These are phyloP conservation scores for Syncerus caffer DNA, from an alignment of 2,797 vertebrate genomes.

Conservation along the genomic window DNA sequence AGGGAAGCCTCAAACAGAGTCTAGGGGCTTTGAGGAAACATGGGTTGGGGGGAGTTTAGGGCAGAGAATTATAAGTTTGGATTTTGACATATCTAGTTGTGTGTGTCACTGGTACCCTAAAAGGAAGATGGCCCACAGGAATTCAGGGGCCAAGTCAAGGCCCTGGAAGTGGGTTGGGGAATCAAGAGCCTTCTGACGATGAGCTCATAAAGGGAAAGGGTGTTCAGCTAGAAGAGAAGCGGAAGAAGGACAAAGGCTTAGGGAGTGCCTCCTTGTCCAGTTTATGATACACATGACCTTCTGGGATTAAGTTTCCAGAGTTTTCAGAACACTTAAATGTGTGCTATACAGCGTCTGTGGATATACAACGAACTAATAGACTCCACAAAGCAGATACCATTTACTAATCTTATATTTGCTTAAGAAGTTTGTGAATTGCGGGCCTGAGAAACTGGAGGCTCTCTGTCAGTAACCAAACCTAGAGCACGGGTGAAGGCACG, in stretches of 20 bases:
- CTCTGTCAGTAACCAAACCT: background rate
- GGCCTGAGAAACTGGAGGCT: background rate
- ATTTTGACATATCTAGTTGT: background rate
- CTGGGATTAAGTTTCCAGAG: background rate
- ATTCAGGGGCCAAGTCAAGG: background rate
- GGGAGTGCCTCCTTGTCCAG: background rate
- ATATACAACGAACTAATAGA: background rate
- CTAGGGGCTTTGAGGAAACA: background rate
- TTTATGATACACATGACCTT: background rate
- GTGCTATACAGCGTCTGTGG: background rate
- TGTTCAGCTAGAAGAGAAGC: background rate
- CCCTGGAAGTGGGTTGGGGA: background rate
- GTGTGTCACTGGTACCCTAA: background rate
- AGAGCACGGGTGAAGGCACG: background rate
- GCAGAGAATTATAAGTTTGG: background rate
- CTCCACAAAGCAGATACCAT: background rate
- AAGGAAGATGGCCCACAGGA: background rate
- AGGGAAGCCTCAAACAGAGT: background rate
- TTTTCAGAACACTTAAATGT: background rate
- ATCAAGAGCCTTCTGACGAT: background rate
- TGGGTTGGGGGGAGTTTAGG: background rate
- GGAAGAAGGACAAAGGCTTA: background rate
- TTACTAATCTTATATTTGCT: background rate
- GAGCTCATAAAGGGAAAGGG: background rate
- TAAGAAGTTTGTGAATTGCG: background rate